Evolutionary conservation across 2,888 invertebrate species (phyloP).

Genomic region (Acanthosepion pharaonis): DNA sequence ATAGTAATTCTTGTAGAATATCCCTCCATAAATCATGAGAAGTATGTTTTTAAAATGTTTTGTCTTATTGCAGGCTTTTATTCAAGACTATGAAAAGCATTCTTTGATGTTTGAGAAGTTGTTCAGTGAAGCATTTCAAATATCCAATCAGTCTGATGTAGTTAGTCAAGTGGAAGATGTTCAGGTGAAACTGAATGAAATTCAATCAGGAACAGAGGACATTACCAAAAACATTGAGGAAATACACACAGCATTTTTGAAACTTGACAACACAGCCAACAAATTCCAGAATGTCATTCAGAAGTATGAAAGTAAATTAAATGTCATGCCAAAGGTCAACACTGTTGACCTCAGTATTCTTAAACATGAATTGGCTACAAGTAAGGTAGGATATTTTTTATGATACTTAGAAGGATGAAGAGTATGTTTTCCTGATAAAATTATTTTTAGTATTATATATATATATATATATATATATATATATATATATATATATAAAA

Average conservation of each 20-base stretch:
- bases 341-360: constrained; percentile 68
- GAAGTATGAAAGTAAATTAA: constrained; percentile 54
- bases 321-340: constrained; percentile 64
- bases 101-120: constrained; percentile 38
- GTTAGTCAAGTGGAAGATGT: constrained; percentile 10
- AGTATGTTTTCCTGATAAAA: too few relatives aligned
- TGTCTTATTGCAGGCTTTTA: neutral
- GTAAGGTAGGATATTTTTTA: constrained; percentile 62
- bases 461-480: too few relatives aligned
- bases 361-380: constrained; percentile 69
- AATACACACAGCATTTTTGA: constrained; percentile 68
- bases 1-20: too few relatives aligned
- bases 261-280: constrained; percentile 64
- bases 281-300: constrained; percentile 59
- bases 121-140: neutral
- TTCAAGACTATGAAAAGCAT: constrained; percentile 42
- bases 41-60: neutral
- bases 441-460: too few relatives aligned
- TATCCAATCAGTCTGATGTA: constrained; percentile 38
- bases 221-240: constrained; percentile 66
- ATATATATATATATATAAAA: too few relatives aligned
- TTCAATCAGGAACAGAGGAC: constrained; percentile 62
- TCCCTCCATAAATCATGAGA: neutral
- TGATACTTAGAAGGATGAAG: neutral
- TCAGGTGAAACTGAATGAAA: neutral